Evolutionary conservation across 1,140 invertebrate genomes (phyloP), one percentile per base, ranked within the genome.

Genomic region (Pteromalus puparum): DNA sequence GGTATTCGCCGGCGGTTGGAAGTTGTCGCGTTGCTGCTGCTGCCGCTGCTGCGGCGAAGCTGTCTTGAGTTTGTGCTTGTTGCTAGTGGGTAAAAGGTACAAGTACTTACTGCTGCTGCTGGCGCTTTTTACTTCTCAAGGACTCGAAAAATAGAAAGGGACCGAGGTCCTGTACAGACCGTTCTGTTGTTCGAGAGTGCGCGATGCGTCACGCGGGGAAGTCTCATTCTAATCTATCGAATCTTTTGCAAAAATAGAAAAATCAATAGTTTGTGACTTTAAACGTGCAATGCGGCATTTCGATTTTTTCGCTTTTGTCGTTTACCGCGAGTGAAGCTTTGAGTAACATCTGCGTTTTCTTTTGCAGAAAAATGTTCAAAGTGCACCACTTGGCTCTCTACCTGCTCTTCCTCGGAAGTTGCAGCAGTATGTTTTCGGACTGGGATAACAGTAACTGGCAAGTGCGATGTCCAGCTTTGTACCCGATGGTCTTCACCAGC

Each of bases 381-480:
- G 82, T 90, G 28, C 86, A 90, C 53, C 88, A 84, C 38, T 18
- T 90, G 38, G 86, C 86, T 84, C 84, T 92, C 4, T 90, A 86
- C 38, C 61, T 90, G 76, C 72, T 91, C 15, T 86, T 91, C 46
- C 84, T 92, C 79, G 88, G 86, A 38, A 85, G 77, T 75, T 91
- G 90, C n/a, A 85, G 87, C 7, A 87, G 89, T 2, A 82, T 88
- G 77, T 90, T 90, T 85, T 82, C 87, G 0, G 86, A 90, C n/a
- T 91, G 89, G 91, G 87, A 90, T 2, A 83, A 76, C 26, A 5
- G 30, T 34, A 88, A 90, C 78, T 88, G 88, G 84, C 90, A 91
- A 88, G 77, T 87, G n/a, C 15, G 89, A 0, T 93, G 93, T 86
- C 89, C 92, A 0, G 87, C 87, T 18, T 84, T 93, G 28, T 91